Conservation (phyloP, 2,888 invertebrate genomes). For the Rhagonycha fulva region DNA sequence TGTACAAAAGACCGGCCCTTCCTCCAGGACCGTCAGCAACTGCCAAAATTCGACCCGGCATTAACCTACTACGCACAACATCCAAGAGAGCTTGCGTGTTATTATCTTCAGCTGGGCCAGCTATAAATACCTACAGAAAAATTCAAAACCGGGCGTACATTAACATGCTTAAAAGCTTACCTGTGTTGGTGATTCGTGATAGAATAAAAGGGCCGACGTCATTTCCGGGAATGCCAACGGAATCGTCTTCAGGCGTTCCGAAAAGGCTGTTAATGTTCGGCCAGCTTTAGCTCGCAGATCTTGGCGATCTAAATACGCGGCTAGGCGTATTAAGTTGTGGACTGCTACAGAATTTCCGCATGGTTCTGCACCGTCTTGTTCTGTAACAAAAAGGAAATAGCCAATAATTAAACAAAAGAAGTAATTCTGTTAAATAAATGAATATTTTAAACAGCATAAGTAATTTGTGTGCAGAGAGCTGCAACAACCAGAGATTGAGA, state of each 20-base stretch:
- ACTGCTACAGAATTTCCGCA: constrained; percentile 89
- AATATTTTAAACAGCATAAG: neutral
- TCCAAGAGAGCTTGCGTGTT: constrained; percentile 70
- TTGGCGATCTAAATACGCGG: constrained; percentile 68
- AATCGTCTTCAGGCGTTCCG: constrained; percentile 63
- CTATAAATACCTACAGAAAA: constrained; percentile 65
- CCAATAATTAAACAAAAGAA: neutral
- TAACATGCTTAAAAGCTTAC: constrained; percentile 52
- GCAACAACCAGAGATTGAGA: no score
- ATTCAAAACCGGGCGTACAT: neutral
- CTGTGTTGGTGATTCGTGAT: constrained; percentile 73
- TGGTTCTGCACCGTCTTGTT: constrained; percentile 94
- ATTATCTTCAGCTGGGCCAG: constrained; percentile 66
- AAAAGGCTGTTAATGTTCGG: constrained; percentile 64
- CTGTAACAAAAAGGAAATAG: constrained; percentile 57
- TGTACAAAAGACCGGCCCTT: constrained; percentile 46
- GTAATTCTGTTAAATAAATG: neutral
- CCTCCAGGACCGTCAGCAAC: constrained; percentile 64
- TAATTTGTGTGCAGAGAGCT: no score
- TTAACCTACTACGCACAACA: constrained; percentile 65
- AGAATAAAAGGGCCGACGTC: constrained; percentile 72
- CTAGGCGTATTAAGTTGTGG: constrained; percentile 77
- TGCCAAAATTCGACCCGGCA: constrained; percentile 72
- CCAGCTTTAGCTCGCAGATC: constrained; percentile 63
- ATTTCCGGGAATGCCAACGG: constrained; percentile 79